Base-by-base conservation (phyloP, 2,797 vertebrate species). In the Lepidocolaptes lacrymiger region DNA sequence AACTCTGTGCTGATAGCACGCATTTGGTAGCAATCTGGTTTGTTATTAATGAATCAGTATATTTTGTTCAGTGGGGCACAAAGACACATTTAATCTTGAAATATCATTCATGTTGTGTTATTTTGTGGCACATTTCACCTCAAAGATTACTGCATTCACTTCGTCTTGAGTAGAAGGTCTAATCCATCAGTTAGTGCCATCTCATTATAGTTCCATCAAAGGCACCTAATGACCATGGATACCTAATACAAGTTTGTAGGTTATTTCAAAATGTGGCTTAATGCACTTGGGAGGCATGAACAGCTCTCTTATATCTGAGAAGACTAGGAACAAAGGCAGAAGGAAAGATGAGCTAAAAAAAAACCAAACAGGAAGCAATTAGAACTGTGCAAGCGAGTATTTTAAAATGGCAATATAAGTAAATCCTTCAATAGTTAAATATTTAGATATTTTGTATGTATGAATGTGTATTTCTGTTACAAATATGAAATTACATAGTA, bases 11-110 rank as follows among this genome's bases (percentile, higher is more conserved):
- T 92, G 37, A 37, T 87, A 61, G 18, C 11, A 18, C 37, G 14
- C 24, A 54, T 77, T 92, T 95, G 56, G 73, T 91, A 75, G 6
- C 62, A 93, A 85, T 76, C 52, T 88, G n/a, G 23, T 64, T 93
- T 84, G 39, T 78, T 58, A 95, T 76, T 95, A 92, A 85, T 62
- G 55, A 88, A 89, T 87, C 66, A 28, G 69, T 76, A 69, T 93
- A 73, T 75, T 92, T 95, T 85, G 15, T 54, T 72, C 48, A 43
- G 52, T 79, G 49, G 22, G 51, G 72, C 72, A 90, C 72, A 63
- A 89, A 93, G 27, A 69, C 39, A 32, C 49, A 49, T 91, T 91
- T 89, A 91, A 63, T 84, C 75, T 85, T 88, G 74, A 91, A 82
- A 62, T 93, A 68, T 80, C 82, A 62, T 85, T 71, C 66, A 23